phyloP scores from a whole-genome alignment of 2,113 vertebrate species.

The Echinops telfairi region DNA sequence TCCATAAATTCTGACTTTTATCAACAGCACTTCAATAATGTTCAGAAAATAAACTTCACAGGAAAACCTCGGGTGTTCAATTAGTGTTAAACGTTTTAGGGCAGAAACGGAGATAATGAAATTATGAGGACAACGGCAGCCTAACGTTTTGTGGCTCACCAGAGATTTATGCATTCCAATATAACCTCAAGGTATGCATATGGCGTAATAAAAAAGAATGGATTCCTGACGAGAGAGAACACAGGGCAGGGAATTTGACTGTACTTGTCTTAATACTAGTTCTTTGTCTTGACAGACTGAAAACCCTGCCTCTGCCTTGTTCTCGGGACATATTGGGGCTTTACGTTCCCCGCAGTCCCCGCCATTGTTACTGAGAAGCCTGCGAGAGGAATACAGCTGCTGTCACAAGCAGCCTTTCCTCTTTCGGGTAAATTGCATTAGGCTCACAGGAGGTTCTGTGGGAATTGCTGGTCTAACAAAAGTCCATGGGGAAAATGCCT shows the following conservation, averaged over 20 bases:
- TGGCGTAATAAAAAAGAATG: constrained; percentile 83
- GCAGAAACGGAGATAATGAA: constrained; percentile 90
- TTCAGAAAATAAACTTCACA: constrained; percentile 89
- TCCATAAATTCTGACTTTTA: constrained; percentile 88
- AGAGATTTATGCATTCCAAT: constrained; percentile 88
- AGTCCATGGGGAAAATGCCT: constrained; percentile 61
- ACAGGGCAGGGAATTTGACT: constrained; percentile 68
- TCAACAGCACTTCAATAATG: constrained; percentile 87
- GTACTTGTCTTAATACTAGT: constrained; percentile 74
- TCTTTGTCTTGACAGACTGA: constrained; percentile 74
- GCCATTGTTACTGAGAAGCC: constrained; percentile 57
- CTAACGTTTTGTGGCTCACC: constrained; percentile 88
- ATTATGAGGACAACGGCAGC: constrained; percentile 88
- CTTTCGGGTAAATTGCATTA: constrained; percentile 77
- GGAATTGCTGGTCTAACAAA: constrained; percentile 74
- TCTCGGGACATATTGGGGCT: constrained; percentile 52
- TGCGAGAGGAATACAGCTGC: constrained; percentile 71
- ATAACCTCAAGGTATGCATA: constrained; percentile 88
- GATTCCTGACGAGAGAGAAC: constrained; percentile 72
- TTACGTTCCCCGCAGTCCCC: constrained; percentile 38
- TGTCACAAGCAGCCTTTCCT: constrained; percentile 82
- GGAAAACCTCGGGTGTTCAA: constrained; percentile 89
- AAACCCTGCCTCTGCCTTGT: constrained; percentile 16
- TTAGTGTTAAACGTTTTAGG: constrained; percentile 89
- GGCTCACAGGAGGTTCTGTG: constrained; percentile 73